phyloP scores from a whole-genome alignment of 1,140 invertebrate species.

The Scaptomyza graminum region DNA sequence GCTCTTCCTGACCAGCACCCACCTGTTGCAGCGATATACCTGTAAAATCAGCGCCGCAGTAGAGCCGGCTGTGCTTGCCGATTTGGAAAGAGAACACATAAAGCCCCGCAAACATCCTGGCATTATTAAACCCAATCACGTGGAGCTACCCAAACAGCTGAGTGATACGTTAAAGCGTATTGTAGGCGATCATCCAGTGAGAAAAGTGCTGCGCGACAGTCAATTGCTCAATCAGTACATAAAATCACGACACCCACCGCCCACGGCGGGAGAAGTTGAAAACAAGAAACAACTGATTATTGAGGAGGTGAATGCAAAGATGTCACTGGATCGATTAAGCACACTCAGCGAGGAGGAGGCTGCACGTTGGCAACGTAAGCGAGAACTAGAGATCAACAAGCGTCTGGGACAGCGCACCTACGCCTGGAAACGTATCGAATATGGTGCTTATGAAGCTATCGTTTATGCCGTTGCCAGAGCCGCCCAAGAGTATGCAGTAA shows the following conservation, averaged over 20 bases:
- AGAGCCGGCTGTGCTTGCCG: conserved; percentile 84
- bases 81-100: conserved; percentile 85
- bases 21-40: conserved; percentile 48
- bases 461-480: conserved; percentile 89
- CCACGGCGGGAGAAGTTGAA: conserved; percentile 85
- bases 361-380: conserved; percentile 75
- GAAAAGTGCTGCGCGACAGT: conserved; percentile 85
- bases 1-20: conserved; percentile 30
- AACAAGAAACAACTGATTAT: conserved; percentile 76
- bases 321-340: conserved; percentile 57
- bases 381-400: conserved; percentile 79
- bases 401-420: conserved; percentile 86
- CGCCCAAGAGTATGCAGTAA: conserved; percentile 90
- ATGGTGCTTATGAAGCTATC: conserved; percentile 86
- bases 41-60: conserved; percentile 85
- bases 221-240: conserved; percentile 86
- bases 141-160: conserved; percentile 86
- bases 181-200: conserved; percentile 85
- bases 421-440: conserved; percentile 89
- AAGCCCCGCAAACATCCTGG: conserved; percentile 90
- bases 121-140: conserved; percentile 84
- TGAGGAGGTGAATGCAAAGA: conserved; percentile 73
- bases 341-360: conserved; percentile 56
- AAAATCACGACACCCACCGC: conserved; percentile 86
- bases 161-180: conserved; percentile 85